phyloP scores from a whole-genome alignment of 2,797 vertebrate species.

The Neosilurus mollespiculum region DNA sequence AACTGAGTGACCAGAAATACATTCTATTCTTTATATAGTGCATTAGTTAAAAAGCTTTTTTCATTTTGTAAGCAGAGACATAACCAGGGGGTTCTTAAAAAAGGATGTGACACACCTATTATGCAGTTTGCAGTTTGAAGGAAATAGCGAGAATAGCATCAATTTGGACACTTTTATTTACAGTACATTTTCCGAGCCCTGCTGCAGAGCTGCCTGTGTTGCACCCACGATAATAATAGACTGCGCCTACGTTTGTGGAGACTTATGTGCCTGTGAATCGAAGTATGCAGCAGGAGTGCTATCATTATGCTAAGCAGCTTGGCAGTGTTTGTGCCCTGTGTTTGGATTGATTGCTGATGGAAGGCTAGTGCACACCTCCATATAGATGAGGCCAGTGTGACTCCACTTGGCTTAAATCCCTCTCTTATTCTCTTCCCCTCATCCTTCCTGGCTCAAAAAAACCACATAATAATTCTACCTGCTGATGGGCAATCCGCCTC shows the following conservation, averaged over 20 bases:
- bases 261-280: constrained; percentile 43
- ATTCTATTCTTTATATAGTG: not conserved
- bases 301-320: constrained; percentile 56
- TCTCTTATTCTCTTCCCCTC: constrained; percentile 16
- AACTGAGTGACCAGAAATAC: not conserved
- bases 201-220: constrained; percentile 27
- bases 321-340: constrained; percentile 41
- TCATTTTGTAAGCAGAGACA: not conserved
- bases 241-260: constrained; percentile 41
- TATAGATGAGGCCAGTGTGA: constrained; percentile 50
- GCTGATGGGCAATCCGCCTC: constrained; percentile 8
- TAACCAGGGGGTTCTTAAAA: not conserved
- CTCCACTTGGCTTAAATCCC: constrained; percentile 24
- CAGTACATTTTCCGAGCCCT: constrained; percentile 30
- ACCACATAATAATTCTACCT: constrained; percentile 29
- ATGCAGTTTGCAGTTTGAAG: not conserved
- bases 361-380: constrained; percentile 36
- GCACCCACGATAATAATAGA: constrained; percentile 47
- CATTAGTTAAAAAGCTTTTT: not conserved
- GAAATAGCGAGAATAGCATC: not conserved
- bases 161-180: constrained; percentile 27
- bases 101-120: not conserved
- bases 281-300: constrained; percentile 45
- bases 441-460: not conserved
- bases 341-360: constrained; percentile 48